phyloP scores from a whole-genome alignment of 2,113 vertebrate species.

The Rhabdomys dilectus region DNA sequence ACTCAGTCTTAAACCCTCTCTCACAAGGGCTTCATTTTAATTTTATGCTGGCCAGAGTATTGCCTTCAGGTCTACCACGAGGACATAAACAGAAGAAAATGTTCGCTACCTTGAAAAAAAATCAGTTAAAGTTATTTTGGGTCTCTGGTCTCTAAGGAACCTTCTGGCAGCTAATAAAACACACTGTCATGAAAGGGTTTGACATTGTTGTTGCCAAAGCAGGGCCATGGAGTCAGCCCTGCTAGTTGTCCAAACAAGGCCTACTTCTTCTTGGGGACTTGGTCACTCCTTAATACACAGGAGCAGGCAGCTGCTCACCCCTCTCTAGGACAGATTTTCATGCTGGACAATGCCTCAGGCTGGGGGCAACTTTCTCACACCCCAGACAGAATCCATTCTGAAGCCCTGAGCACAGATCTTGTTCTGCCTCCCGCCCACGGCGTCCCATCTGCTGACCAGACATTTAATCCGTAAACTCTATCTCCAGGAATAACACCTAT shows the following conservation, averaged over 20 bases:
- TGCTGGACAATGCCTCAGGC: not conserved
- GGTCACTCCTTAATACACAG: not conserved
- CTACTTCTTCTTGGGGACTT: not conserved
- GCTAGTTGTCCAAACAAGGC: not conserved
- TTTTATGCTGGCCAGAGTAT: not conserved
- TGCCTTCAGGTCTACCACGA: not conserved
- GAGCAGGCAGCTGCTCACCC: not conserved
- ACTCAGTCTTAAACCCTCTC: not conserved
- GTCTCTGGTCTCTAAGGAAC: constrained; percentile 23
- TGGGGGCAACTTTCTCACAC: not conserved
- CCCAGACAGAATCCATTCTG: not conserved
- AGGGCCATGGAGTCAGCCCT: not conserved
- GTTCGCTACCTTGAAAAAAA: constrained; percentile 19
- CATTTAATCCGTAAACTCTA: constrained; percentile 72
- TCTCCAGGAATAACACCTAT: constrained; percentile 66
- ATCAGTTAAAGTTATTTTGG: constrained; percentile 20
- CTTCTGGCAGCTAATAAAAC: constrained; percentile 35
- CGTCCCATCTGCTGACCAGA: constrained; percentile 71
- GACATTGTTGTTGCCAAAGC: not conserved
- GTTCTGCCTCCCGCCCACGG: constrained; percentile 16
- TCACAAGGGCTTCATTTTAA: constrained; percentile 28
- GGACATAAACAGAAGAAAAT: constrained; percentile 18
- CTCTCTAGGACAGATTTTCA: not conserved
- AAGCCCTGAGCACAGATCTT: not conserved
- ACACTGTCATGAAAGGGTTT: not conserved